Evolutionary conservation across 2,113 vertebrate species (phyloP), one percentile per base, ranked within the genome.

Genomic region (Dipodomys spectabilis): DNA sequence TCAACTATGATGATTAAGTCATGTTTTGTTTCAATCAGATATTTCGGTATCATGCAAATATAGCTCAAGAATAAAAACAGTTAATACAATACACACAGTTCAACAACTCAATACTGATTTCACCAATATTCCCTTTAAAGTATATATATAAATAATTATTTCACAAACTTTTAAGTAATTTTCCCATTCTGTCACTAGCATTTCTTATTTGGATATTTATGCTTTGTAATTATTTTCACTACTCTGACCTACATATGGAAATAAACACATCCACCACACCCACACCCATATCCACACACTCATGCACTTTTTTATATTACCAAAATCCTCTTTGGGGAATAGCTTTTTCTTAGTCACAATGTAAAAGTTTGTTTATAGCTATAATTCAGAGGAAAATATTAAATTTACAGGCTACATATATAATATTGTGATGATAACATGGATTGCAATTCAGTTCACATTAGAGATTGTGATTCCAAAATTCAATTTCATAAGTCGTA

Each of bases 401-500:
- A 69, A 74, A 88, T 97, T 95, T 91, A 95, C 86, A 65, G 39
- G 27, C 85, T 57, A 32, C 92, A 71, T 60, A 94, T 78, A 23
- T 88, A 65, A 25, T 80, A 25, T 91, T 96, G 71, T 53, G 93
- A 96, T 96, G 91, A 67, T 65, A 82, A 88, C 65, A 94, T 28
- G 87, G 88, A 93, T 75, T 92, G 82, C 69, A 97, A 75, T 92
- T 87, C 45, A 97, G 90, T 72, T 94, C 81, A 91, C 62, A 85
- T 86, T 62, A 91, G 32, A 94, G 57, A 95, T 75, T 91, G 53
- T 85, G 84, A 93, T 86, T 90, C 57, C 89, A 96, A 97, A 97
- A 97, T 97, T 97, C 88, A 95, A 97, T 97, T 97, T 96, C 82
- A n/a, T 89, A 95, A 95, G 83, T 96, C 3, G 0, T 94, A 97